These are phyloP conservation scores for Aleiodes leptofemur DNA, from an alignment of 2,888 invertebrate species.

Conservation along the genomic window DNA sequence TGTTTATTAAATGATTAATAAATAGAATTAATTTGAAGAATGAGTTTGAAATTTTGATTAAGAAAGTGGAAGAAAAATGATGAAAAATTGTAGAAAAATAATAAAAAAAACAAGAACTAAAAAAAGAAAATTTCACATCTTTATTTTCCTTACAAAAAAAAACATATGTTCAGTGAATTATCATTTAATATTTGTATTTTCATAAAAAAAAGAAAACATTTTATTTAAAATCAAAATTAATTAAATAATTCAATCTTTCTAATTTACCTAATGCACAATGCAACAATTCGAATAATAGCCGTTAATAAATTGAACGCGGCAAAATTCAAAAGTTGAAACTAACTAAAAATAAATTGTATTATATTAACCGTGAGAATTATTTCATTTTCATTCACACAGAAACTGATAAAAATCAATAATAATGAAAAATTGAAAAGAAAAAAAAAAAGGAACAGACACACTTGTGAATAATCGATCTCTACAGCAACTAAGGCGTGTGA, in stretches of 20 bases:
- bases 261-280: constrained; percentile 26
- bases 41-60: too few relatives aligned
- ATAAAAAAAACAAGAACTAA: background rate
- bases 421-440: background rate
- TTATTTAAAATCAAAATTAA: too few relatives aligned
- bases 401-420: background rate
- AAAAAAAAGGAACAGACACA: background rate
- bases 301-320: too few relatives aligned
- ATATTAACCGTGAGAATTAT: constrained; percentile 20
- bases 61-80: background rate
- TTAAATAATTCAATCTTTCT: background rate
- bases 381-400: constrained; percentile 5
- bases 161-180: too few relatives aligned
- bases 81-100: background rate
- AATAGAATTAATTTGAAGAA: too few relatives aligned
- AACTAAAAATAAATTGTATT: background rate
- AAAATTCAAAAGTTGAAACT: constrained; percentile 18
- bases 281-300: constrained; percentile 18
- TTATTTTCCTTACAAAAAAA: too few relatives aligned
- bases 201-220: too few relatives aligned
- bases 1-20: too few relatives aligned
- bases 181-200: too few relatives aligned
- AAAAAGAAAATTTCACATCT: too few relatives aligned
- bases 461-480: background rate
- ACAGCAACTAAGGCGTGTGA: constrained; percentile 20